These are phyloP conservation scores for Diadumene lineata DNA, from an alignment of 92 coral and sea anemone species.

Conservation along the genomic window DNA sequence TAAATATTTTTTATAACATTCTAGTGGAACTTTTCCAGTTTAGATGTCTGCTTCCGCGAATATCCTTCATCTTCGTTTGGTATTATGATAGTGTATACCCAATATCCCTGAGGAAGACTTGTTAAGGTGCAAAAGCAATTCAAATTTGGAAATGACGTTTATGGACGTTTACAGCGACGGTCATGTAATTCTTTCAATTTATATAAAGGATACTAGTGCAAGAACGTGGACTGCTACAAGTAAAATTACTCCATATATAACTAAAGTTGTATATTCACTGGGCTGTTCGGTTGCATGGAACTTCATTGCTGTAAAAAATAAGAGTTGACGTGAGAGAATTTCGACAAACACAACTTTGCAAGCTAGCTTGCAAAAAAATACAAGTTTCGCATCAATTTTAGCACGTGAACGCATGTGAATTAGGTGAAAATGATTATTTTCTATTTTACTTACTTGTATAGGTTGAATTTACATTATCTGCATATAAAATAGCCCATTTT, in stretches of 20 bases:
- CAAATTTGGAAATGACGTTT: background rate
- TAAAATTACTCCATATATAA: slow-evolving; percentile 88
- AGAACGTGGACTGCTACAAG: slow-evolving; percentile 90
- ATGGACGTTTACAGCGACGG: background rate
- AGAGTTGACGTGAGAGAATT: background rate
- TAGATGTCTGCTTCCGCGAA: slow-evolving; percentile 13
- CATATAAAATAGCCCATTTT: slow-evolving; percentile 13
- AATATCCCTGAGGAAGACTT: slow-evolving; percentile 62
- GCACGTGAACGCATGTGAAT: background rate
- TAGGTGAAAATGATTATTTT: background rate
- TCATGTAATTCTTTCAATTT: background rate
- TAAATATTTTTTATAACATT: background rate
- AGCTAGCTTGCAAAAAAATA: background rate
- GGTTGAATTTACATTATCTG: slow-evolving; percentile 1
- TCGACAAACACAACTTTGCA: too few relatives aligned
- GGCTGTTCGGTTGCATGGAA: slow-evolving; percentile 20
- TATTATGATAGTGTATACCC: slow-evolving; percentile 80
- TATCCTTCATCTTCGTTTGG: slow-evolving; percentile 40
- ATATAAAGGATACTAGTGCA: slow-evolving; percentile 92
- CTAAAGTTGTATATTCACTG: slow-evolving; percentile 62
- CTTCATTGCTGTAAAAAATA: slow-evolving; percentile 8
- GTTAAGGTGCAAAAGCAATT: slow-evolving; percentile 58
- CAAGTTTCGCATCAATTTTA: background rate
- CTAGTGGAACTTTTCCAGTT: slow-evolving; percentile 64
- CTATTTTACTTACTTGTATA: background rate